phyloP scores from a whole-genome alignment of 2,888 invertebrate species.

The Erpobdella octoculata region DNA sequence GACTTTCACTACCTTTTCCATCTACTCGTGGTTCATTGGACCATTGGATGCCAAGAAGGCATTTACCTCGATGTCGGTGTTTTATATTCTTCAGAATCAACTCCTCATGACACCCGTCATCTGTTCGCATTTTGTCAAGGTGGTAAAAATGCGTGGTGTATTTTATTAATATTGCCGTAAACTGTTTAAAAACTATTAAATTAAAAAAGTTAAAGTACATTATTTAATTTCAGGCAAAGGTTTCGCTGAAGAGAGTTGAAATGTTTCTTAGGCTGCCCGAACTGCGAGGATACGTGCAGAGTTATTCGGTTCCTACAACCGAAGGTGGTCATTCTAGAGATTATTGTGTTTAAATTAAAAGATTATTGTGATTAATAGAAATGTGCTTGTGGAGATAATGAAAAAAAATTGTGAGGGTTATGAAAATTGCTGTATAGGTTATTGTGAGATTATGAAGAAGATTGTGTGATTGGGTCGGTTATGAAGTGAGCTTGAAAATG shows the following conservation, averaged over 20 bases:
- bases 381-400: too few species aligned
- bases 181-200: not conserved
- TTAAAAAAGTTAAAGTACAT: not conserved
- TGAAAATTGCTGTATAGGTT: too few species aligned
- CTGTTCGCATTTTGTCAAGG: not conserved
- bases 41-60: not conserved
- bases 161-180: not conserved
- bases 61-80: not conserved
- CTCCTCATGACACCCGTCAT: conserved; percentile 3
- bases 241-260: not conserved
- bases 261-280: not conserved
- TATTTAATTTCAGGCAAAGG: not conserved
- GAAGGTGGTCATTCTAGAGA: not conserved
- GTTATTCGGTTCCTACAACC: not conserved
- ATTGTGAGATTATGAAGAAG: too few species aligned
- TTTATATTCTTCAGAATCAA: not conserved
- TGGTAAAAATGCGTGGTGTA: not conserved
- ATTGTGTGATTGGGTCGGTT: too few species aligned
- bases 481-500: too few species aligned
- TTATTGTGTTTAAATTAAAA: too few species aligned
- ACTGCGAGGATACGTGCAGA: not conserved
- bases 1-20: conserved; percentile 7
- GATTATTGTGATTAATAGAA: too few species aligned
- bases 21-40: conserved; percentile 11
- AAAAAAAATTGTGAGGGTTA: too few species aligned